Evolutionary conservation across 2,113 vertebrate genomes (phyloP), one percentile per base, ranked within the genome.

Genomic region (Mixornis gularis): DNA sequence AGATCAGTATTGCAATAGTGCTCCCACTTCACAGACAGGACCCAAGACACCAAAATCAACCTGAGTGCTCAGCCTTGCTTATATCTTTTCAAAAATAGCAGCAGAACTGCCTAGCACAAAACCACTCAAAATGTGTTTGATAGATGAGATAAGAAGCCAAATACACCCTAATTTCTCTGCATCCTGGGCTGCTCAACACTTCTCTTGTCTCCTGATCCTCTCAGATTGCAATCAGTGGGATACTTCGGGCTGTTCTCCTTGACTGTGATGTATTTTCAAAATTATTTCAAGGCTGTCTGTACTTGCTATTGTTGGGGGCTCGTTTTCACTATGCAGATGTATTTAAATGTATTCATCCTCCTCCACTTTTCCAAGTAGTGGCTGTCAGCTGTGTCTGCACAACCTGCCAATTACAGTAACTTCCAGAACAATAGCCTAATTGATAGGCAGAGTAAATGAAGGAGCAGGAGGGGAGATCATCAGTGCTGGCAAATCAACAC

Each of bases 271-370:
- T 62, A n/a, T 77, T 79, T 58, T 48, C 26, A 26, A 53, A 81
- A 49, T 56, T 73, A 59, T 85, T 85, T 90, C 56, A 60, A 88
- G 69, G 15, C 9, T 44, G n/a, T 26, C 59, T 82, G 58, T 26
- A 63, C 53, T 44, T 74, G 92, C 38, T 32, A 29, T 13, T 29
- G 9, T 78, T 71, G 74, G 52, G 58, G 3, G 1, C 5, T 78
- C 5, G 2, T 74, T 85, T 87, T 74, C 88, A 56, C 18, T 51
- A 90, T 92, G 90, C 44, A 90, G 69, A 92, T 94, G 5, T 78
- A 94, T 93, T 95, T 52, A 95, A 94, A 94, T 95, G 77, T 85
- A 95, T 94, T 83, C 88, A 12, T 56, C 65, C 41, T 89, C 77
- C 34, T 36, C 27, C 76, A 89, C 34, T 36, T 92, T 43, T 74